Base-by-base conservation (phyloP, 2,113 vertebrate genomes). In the Scomber colias region DNA sequence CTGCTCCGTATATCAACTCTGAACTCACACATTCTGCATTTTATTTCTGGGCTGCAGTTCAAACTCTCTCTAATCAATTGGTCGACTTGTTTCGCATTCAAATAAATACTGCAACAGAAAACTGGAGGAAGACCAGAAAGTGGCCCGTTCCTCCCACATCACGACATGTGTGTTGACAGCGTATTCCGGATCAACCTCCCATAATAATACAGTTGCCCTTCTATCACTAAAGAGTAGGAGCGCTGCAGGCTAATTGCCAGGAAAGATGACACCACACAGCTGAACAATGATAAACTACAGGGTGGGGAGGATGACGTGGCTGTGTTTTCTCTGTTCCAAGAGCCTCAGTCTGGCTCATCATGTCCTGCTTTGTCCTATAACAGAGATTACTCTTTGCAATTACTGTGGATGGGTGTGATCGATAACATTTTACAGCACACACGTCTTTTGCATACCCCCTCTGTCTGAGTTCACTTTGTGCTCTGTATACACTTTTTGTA, bases 201-300 rank as follows among this genome's bases (percentile, higher is more conserved):
- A 40, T 77, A 82, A 87, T 89, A 67, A 70, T 68, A 84, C 2
- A 9, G 46, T 46, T 77, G 66, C 50, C 63, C 40, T 19, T 66
- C 54, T 21, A 60, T 88, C 77, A 60, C 27, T 73, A 75, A 68
- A 81, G 75, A 77, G 60, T 61, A 17, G 74, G 44, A 45, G 50
- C 8, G 12, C 61, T 63, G 55, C 49, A 56, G 64, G 72, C 68
- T 83, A 84, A 87, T 73, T 82, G 65, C 76, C 64, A 55, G 62
- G 73, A 70, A 83, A 82, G 70, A 79, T 73, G 79, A 81, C 73
- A 85, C 44, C 46, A 81, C 60, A 57, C 76, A 74, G 82, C 84
- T 76, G 76, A 75, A 83, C 79, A 85, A 79, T 81, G 79, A 85
- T 66, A 67, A 77, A 83, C 69, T 69, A 51, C 65, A 62, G 82